These are phyloP conservation scores for Hapalemur alaotrensis DNA, from an alignment of 2,797 vertebrate genomes.

Conservation along the genomic window DNA sequence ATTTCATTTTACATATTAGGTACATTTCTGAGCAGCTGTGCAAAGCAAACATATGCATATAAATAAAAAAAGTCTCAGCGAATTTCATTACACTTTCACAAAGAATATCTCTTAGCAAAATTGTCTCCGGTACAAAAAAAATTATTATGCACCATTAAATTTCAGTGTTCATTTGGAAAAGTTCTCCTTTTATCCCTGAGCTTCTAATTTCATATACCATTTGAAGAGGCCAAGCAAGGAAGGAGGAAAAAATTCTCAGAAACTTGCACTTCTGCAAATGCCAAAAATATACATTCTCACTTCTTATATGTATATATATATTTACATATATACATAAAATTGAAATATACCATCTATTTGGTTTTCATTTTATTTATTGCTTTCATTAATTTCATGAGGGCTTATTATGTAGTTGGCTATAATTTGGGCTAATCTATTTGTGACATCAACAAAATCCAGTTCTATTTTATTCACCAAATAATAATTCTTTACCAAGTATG, in stretches of 20 bases:
- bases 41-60: background rate
- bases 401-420: background rate
- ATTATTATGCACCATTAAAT: background rate
- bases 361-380: background rate
- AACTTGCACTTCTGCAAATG: background rate
- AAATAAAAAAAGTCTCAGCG: background rate
- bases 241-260: background rate
- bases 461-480: conserved; percentile 6
- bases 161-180: conserved; percentile 15
- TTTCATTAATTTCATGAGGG: background rate
- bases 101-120: conserved; percentile 10
- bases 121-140: background rate
- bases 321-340: background rate
- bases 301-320: background rate
- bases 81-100: conserved; percentile 9
- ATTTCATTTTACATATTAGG: conserved; percentile 23
- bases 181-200: background rate
- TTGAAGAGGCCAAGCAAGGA: background rate
- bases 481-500: background rate
- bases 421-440: background rate
- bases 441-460: background rate
- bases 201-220: conserved; percentile 8
- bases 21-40: background rate
- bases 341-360: background rate
- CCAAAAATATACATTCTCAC: background rate